phyloP scores from a whole-genome alignment of 2,888 invertebrate species.

The Brachyptera putata region DNA sequence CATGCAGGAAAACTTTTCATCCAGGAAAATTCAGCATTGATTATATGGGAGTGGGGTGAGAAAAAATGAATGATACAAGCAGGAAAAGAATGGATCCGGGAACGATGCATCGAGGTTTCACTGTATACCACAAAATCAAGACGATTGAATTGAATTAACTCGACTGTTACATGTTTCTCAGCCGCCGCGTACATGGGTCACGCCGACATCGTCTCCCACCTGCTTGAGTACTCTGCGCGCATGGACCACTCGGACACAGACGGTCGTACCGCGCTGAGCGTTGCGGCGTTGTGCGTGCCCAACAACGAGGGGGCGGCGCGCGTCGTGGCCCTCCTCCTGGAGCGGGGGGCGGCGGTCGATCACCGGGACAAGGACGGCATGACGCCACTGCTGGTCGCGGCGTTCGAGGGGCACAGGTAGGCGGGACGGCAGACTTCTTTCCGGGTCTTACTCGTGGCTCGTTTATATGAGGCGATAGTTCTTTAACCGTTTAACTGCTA shows the following conservation, averaged over 20 bases:
- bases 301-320: slow-evolving; percentile 67
- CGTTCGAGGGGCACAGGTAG: slow-evolving; percentile 84
- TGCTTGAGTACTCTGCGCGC: slow-evolving; percentile 75
- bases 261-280: slow-evolving; percentile 81
- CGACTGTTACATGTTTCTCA: too few relatives aligned
- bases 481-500: too few relatives aligned
- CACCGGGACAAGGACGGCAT: slow-evolving; percentile 81
- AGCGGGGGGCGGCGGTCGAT: slow-evolving; percentile 77
- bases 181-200: slow-evolving; percentile 97
- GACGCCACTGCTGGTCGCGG: slow-evolving; percentile 83
- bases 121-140: too few relatives aligned
- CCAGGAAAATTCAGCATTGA: too few relatives aligned
- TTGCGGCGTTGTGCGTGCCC: slow-evolving; percentile 79
- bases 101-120: too few relatives aligned
- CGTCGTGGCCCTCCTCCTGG: slow-evolving; percentile 68
- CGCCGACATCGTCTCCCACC: slow-evolving; percentile 80
- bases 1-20: too few relatives aligned
- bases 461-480: too few relatives aligned
- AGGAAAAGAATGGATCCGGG: too few relatives aligned
- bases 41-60: too few relatives aligned
- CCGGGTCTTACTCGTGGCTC: too few relatives aligned
- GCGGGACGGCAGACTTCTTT: slow-evolving; percentile 39
- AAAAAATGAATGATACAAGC: too few relatives aligned
- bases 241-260: slow-evolving; percentile 85
- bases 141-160: too few relatives aligned